Evolutionary conservation across 2,797 vertebrate species (phyloP), one percentile per base, ranked within the genome.

Genomic region (Oreonectes daqikongensis): DNA sequence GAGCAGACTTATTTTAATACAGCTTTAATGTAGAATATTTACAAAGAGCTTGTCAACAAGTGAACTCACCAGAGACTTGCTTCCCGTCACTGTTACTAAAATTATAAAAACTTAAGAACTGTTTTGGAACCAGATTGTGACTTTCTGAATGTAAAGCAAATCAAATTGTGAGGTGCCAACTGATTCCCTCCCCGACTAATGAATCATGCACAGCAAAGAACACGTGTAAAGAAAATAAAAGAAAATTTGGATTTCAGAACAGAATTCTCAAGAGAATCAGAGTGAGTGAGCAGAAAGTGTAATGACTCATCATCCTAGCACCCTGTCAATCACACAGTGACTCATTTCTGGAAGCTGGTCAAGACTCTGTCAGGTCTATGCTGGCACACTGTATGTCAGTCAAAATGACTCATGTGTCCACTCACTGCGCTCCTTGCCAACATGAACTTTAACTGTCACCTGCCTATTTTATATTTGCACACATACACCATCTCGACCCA

Each of bases 371-470:
- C 50, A 71, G 60, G n/a, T 28, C 17, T 57, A 38, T 7, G 12
- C 38, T 57, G 30, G 17, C 69, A 57, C 15, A 30, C 63, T 69
- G 44, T 57, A 53, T 69, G 82, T 73, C 50, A 69, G 59, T 68
- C 48, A 52, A 30, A 63, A 59, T 69, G 50, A 14, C 32, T 46
- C 65, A 64, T 59, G 24, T 69, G 66, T 77, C 75, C 75, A 69
- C 48, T 30, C 59, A 77, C 44, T 55, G 42, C 46, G 28, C 59
- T 64, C 50, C 35, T n/a, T 76, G 50, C 67, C 65, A 76, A 55
- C 75, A 50, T 67, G 57, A 44, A 69, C 69, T 48, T 66, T 66
- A 48, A 78, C 61, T 79, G 73, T 75, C 40, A 68, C 38, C 63
- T 60, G 53, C 24, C 75, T 24, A 17, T 69, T 69, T 77, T 50